phyloP scores from a whole-genome alignment of 2,888 invertebrate species.

The Proisotoma minuta region DNA sequence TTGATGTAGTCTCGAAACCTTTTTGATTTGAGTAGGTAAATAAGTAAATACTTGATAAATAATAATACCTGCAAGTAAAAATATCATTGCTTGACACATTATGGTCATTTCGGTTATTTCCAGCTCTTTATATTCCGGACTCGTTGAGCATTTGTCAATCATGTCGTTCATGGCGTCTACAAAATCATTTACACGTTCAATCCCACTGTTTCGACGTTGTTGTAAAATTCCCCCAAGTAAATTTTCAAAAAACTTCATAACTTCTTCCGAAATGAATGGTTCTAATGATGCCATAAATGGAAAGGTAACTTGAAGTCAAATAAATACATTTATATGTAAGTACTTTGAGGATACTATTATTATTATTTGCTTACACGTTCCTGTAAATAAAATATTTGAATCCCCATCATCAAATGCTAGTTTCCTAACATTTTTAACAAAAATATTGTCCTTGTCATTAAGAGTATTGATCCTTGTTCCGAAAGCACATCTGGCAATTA shows the following conservation, averaged over 20 bases:
- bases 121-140: conserved; percentile 17
- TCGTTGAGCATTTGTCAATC: conserved; percentile 8
- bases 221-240: conserved; percentile 18
- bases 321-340: not conserved
- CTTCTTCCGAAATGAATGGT: conserved; percentile 15
- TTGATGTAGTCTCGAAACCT: conserved; percentile 34
- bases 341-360: too few species aligned
- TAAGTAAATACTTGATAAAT: too few species aligned
- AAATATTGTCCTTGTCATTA: conserved; percentile 27
- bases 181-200: conserved; percentile 8
- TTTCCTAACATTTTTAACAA: conserved; percentile 16
- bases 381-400: conserved; percentile 20
- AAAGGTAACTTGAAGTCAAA: conserved; percentile 18
- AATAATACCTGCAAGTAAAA: conserved; percentile 31
- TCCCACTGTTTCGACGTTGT: not conserved
- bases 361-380: conserved; percentile 32
- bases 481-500: conserved; percentile 34
- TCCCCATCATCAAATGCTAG: not conserved
- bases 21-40: too few species aligned
- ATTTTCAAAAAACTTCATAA: conserved; percentile 22
- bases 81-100: conserved; percentile 28
- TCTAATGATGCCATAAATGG: conserved; percentile 10
- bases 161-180: conserved; percentile 19
- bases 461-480: conserved; percentile 31
- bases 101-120: conserved; percentile 28